These are phyloP conservation scores for Meriones unguiculatus DNA, from an alignment of 2,113 vertebrate genomes.

Conservation along the genomic window DNA sequence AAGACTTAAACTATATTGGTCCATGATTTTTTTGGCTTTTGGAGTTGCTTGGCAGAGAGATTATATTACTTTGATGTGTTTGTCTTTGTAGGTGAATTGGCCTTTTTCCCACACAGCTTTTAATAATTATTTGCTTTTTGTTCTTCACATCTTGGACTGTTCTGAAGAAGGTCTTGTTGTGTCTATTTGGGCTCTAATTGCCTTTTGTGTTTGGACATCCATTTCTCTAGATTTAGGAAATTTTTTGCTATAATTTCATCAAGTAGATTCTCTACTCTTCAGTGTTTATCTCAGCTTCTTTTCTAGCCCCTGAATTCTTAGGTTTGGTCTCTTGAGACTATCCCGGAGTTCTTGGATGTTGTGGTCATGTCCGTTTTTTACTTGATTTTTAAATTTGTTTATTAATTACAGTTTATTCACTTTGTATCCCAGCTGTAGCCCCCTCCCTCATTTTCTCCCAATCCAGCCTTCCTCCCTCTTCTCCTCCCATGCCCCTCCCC, in stretches of 20 bases:
- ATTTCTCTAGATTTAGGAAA: neutral
- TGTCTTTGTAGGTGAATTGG: neutral
- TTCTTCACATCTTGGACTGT: neutral
- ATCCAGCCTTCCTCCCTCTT: too few species aligned
- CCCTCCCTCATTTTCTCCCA: too few species aligned
- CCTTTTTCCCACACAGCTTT: neutral
- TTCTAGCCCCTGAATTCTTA: neutral
- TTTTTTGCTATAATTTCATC: neutral
- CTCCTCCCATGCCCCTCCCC: too few species aligned
- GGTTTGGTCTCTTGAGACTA: neutral
- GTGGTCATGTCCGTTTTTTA: neutral
- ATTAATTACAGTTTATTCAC: too few species aligned
- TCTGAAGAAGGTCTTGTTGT: neutral
- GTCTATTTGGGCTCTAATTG: neutral
- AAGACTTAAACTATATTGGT: neutral
- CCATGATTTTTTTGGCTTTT: neutral
- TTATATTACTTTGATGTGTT: neutral
- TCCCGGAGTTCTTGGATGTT: neutral
- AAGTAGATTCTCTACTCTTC: neutral
- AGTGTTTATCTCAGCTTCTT: neutral
- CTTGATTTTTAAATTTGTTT: neutral
- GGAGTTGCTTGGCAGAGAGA: neutral
- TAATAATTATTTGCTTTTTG: neutral
- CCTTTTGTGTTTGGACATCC: neutral
- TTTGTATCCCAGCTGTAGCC: too few species aligned